Evolutionary conservation across 2,888 invertebrate genomes (phyloP), one percentile per base, ranked within the genome.

Genomic region (Hypercompe scribonia): DNA sequence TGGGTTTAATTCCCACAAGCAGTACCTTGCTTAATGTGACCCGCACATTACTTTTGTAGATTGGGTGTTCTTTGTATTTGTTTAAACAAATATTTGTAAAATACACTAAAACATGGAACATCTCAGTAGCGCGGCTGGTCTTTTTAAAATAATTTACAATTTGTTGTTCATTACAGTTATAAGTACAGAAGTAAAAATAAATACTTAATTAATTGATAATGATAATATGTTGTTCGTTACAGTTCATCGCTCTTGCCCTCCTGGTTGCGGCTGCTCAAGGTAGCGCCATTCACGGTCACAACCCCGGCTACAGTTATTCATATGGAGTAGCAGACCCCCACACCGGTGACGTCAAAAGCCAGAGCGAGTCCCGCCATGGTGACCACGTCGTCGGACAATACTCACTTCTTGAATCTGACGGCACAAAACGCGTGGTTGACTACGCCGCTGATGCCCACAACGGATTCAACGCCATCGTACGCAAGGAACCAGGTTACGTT

Each of bases 281-380:
- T 86, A 94, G 93, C 86, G 94, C 90, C 34, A 83, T 92, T 85
- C 92, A 93, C 78, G 72, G 72, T n/a, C 71, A 71, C 50, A 93
- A 93, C 34, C 39, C 28, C 3, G 91, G 83, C 90, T 90, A 86
- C 86, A 94, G 94, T 90, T 95, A 94, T 91, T 93, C 94, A 15
- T 95, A 95, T 81, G 94, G 94, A 58, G 95, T 95, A 74, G 89
- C 93, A 42, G 95, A 95, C 89, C 95, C 95, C 58, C 92, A 94
- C 90, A 95, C 95, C 87, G 95, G 95, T 33, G 95, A 95, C 83
- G 93, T 93, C 78, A 95, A 95, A 91, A 93, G 92, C 91, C 97
- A 97, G 91, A 96, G 96, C 80, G 97, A 97, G 93, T 96, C 96
- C 72, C 96, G 97, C 75, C 93, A 94, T 80, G 97, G 97, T 24